Evolutionary conservation across 23 tunicate species (phyloP), one percentile per base, ranked within the genome.

Genomic region (Corella eumyota): DNA sequence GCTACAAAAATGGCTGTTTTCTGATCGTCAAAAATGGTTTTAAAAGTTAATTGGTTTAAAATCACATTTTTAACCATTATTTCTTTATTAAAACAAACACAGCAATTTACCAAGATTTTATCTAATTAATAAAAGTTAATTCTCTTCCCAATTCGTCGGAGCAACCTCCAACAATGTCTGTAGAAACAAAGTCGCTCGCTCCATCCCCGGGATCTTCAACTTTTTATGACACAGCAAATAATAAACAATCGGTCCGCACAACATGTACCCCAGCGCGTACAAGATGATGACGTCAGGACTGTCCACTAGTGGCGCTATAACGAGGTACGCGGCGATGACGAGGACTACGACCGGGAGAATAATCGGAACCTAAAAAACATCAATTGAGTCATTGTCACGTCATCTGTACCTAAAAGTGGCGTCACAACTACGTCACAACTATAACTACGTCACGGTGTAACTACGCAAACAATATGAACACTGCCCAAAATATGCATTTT

Each of bases 351-450:
- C 66, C 24, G 92, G 92, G 1, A 82, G 60, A 20, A 67, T 32
- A 35, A 74, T 45, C 2, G 92, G 92, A 2, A 82, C 92, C 92
- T 82, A 58, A 58, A 76, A 78, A 60, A 26, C n/a, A n/a, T n/a
- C n/a, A n/a, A n/a, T n/a, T n/a, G n/a, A n/a, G n/a, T n/a, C n/a
- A n/a, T n/a, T n/a, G n/a, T n/a, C n/a, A n/a, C n/a, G n/a, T n/a
- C n/a, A n/a, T n/a, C n/a, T n/a, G n/a, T n/a, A n/a, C n/a, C n/a
- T n/a, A n/a, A n/a, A n/a, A n/a, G n/a, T n/a, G n/a, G n/a, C n/a
- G n/a, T n/a, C n/a, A n/a, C n/a, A n/a, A n/a, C n/a, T n/a, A n/a
- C n/a, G n/a, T n/a, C n/a, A n/a, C n/a, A n/a, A n/a, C n/a, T n/a
- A n/a, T n/a, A n/a, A n/a, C n/a, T n/a, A n/a, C n/a, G n/a, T n/a